Conservation (phyloP, 2,888 invertebrate genomes). For the Norana najaformis region DNA sequence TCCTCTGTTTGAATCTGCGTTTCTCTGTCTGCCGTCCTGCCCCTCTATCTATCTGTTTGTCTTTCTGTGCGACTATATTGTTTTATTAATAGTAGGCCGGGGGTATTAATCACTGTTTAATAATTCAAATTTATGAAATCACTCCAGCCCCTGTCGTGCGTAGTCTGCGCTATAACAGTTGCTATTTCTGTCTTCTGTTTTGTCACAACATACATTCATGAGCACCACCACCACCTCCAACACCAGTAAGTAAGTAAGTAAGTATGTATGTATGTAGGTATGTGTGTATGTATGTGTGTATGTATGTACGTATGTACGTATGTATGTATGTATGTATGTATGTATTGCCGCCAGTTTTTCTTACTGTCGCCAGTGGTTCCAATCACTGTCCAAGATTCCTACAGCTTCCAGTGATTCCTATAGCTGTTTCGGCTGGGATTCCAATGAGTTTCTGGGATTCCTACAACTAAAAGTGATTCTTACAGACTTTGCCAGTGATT, state of each 20-base stretch:
- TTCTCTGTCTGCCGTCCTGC: neutral
- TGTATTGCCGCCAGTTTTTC: neutral
- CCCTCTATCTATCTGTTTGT: neutral
- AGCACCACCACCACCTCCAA: neutral
- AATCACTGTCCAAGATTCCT: too few relatives aligned
- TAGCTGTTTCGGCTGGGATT: too few relatives aligned
- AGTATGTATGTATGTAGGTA: constrained; percentile 21
- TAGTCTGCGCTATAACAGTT: neutral
- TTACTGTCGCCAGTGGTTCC: neutral
- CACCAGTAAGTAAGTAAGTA: neutral
- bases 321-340: neutral
- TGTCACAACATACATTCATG: too few relatives aligned
- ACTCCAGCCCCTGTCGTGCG: neutral
- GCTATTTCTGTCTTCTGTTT: neutral
- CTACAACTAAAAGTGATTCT: neutral
- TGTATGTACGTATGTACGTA: constrained; percentile 26
- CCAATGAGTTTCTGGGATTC: too few relatives aligned
- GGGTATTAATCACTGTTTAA: neutral
- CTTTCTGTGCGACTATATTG: neutral
- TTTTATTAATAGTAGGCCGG: neutral
- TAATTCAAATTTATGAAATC: neutral
- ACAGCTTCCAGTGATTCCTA: too few relatives aligned
- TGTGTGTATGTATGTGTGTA: constrained; percentile 22
- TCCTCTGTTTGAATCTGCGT: neutral
- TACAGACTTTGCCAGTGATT: too few relatives aligned